Evolutionary conservation across 2,113 vertebrate species (phyloP).

Genomic region (Coracopsis vasa): DNA sequence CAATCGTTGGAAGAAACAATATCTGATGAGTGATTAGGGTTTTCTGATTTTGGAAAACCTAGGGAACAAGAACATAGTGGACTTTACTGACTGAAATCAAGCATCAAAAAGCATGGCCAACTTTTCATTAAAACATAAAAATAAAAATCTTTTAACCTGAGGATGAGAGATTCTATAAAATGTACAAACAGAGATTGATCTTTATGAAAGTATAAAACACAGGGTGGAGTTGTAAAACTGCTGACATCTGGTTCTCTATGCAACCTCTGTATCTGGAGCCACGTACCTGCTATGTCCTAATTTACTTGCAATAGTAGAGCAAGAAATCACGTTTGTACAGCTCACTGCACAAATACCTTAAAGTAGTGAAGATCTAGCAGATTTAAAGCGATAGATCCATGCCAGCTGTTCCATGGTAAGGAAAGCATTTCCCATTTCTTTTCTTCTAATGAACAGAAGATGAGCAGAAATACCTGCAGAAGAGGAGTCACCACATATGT

Average conservation of each 20-base stretch:
- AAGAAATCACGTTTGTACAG: not conserved
- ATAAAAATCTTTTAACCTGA: not conserved
- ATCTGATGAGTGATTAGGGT: not conserved
- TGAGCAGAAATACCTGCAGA: not conserved
- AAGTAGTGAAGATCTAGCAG: not conserved
- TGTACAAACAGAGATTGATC: not conserved
- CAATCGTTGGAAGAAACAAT: not conserved
- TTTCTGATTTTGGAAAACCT: not conserved
- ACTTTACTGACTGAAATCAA: not conserved
- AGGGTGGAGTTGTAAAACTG: not conserved
- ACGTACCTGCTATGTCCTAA: not conserved
- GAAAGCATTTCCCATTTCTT: not conserved
- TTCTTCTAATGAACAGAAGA: not conserved
- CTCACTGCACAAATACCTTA: not conserved
- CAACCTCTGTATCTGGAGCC: not conserved
- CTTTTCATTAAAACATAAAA: not conserved
- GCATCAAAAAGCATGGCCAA: not conserved
- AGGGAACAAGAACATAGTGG: not conserved
- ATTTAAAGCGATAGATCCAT: not conserved
- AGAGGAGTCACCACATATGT: not conserved
- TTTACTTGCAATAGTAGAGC: not conserved
- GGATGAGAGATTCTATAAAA: not conserved
- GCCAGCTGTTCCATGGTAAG: not conserved
- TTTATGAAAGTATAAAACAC: not conserved
- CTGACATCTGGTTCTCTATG: not conserved